Evolutionary conservation across 2,888 invertebrate genomes (phyloP).

Genomic region (Schizaphis graminum): DNA sequence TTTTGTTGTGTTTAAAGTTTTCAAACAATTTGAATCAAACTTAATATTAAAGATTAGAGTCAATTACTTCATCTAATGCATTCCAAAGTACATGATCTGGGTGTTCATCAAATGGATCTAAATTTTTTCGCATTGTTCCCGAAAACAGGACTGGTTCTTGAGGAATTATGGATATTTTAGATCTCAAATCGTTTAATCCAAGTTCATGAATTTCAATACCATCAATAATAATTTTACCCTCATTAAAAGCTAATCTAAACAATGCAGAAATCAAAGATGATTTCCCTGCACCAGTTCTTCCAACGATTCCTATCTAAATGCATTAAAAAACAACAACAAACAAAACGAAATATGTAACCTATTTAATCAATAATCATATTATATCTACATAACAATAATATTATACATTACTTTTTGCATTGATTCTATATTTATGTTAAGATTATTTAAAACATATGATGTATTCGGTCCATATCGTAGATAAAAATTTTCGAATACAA

Average conservation of each 20-base stretch:
- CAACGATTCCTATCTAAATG: conserved; percentile 82
- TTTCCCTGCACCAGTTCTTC: conserved; percentile 88
- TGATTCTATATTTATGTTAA: conserved; percentile 77
- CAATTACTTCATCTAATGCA: conserved; percentile 82
- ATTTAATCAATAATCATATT: not conserved
- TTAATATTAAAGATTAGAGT: not conserved
- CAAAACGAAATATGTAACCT: not conserved
- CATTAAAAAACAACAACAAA: not conserved
- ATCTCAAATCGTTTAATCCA: conserved; percentile 82
- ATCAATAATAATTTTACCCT: conserved; percentile 87
- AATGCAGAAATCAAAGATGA: conserved; percentile 83
- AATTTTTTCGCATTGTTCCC: conserved; percentile 87
- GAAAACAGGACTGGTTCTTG: conserved; percentile 89
- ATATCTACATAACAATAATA: not conserved
- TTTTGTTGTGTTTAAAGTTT: not conserved
- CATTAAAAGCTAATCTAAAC: conserved; percentile 84
- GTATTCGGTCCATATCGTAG: conserved; percentile 82
- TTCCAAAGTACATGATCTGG: conserved; percentile 85
- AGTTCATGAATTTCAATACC: conserved; percentile 79
- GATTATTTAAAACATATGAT: conserved; percentile 81
- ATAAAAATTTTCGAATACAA: conserved; percentile 79
- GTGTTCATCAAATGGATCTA: conserved; percentile 90
- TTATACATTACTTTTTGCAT: conserved; percentile 74
- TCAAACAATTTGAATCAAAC: not conserved
- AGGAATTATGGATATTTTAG: conserved; percentile 86